phyloP scores from a whole-genome alignment of 2,113 vertebrate species.

The Cebidichthys violaceus region DNA sequence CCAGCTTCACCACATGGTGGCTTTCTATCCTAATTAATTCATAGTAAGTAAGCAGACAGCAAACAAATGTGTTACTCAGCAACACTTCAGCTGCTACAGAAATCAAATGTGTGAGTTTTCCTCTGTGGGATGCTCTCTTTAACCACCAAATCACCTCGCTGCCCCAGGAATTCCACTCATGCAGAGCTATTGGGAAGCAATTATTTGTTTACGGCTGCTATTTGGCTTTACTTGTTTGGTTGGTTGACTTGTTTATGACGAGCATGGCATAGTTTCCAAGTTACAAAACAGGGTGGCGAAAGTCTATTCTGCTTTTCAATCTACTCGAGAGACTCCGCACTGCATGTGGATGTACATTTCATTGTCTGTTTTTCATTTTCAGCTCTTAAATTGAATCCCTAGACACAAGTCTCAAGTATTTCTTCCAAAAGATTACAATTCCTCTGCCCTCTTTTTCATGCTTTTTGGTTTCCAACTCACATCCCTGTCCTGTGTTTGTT shows the following conservation, averaged over 20 bases:
- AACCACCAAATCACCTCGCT: slow-evolving; percentile 12
- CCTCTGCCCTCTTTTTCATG: no score
- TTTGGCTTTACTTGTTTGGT: slow-evolving; percentile 46
- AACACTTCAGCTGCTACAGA: slow-evolving; percentile 18
- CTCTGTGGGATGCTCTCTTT: slow-evolving; percentile 4
- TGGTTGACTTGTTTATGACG: slow-evolving; percentile 57
- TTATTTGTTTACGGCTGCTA: slow-evolving; percentile 43
- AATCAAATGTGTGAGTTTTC: slow-evolving; percentile 33
- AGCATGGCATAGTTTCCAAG: slow-evolving; percentile 50
- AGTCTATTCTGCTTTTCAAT: slow-evolving; percentile 16
- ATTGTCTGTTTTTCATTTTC: no score
- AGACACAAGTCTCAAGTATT: no score
- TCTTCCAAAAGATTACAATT: no score
- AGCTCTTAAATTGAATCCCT: no score
- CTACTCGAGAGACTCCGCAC: not conserved
- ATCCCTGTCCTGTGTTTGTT: no score
- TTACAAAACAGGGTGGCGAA: slow-evolving; percentile 52
- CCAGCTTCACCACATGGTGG: not conserved
- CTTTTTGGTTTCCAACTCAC: no score
- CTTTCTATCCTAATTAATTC: not conserved
- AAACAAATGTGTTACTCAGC: not conserved
- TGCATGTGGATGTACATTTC: no score
- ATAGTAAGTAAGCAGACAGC: slow-evolving; percentile 10
- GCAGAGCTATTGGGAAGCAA: slow-evolving; percentile 48
- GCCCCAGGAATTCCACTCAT: slow-evolving; percentile 16